Percentiles rank a stretch among this genome's conserved stretches.
Evolutionary conservation across 2,888 invertebrate species (phyloP).

Genomic region (Anthophora plumipes): DNA sequence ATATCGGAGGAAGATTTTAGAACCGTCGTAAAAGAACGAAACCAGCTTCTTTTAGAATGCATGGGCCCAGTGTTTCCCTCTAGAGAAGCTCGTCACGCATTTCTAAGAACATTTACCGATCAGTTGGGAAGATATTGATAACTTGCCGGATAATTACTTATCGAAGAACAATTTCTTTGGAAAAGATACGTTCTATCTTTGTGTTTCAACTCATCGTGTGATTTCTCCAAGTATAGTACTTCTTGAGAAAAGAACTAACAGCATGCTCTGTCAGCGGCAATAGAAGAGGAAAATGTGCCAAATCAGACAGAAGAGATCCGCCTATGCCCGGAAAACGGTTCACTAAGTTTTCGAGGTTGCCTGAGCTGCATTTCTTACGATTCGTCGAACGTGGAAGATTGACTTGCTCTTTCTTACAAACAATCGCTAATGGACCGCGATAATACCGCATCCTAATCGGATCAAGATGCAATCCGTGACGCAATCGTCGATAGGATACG

Average conservation of each 20-base stretch:
- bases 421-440: conserved; percentile 79
- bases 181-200: background rate
- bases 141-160: background rate
- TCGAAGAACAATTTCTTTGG: background rate
- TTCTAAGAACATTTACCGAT: conserved; percentile 78
- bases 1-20: conserved; percentile 86
- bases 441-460: conserved; percentile 73
- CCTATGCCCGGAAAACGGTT: conserved; percentile 69
- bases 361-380: conserved; percentile 63
- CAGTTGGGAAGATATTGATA: conserved; percentile 56
- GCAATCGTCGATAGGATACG: conserved; percentile 52
- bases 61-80: conserved; percentile 82
- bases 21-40: conserved; percentile 83
- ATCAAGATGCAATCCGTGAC: conserved; percentile 56
- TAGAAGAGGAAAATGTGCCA: conserved; percentile 71
- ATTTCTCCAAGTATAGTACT: conserved; percentile 12
- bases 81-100: conserved; percentile 75
- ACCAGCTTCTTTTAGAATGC: conserved; percentile 77
- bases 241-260: conserved; percentile 34
- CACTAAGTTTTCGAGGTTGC: conserved; percentile 74
- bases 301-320: conserved; percentile 80
- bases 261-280: conserved; percentile 59
- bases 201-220: background rate
- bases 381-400: conserved; percentile 74
- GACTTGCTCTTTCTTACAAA: conserved; percentile 74